Percentiles rank a stretch among this genome's conserved stretches.
Evolutionary conservation across 2,888 invertebrate genomes (phyloP).

Genomic region (Terebella lapidaria): DNA sequence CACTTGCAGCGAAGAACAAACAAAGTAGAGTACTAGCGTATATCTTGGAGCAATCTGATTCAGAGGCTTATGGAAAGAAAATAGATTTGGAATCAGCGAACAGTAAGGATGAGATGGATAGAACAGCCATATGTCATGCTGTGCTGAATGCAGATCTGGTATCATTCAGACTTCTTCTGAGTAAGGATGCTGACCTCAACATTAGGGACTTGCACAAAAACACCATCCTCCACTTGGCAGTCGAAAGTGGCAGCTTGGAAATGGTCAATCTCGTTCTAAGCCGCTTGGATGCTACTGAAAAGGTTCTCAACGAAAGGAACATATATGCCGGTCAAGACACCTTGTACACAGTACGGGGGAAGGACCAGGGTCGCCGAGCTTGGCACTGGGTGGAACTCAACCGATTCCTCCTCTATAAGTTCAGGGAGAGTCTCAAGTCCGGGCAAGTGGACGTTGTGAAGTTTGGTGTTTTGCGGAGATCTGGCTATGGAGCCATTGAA

Average conservation of each 20-base stretch:
- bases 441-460: background rate
- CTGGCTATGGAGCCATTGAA: conserved; percentile 6
- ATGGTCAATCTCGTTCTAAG: background rate
- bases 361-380: background rate
- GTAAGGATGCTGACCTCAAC: background rate
- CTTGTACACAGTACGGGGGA: background rate
- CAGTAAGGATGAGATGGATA: background rate
- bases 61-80: background rate
- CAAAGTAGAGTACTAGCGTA: background rate
- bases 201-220: background rate
- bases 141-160: background rate
- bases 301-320: too few species aligned
- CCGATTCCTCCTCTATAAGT: background rate
- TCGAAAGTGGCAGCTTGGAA: background rate
- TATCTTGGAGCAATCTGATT: background rate
- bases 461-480: background rate
- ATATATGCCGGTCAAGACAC: background rate
- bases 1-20: background rate
- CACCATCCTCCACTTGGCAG: background rate
- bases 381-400: conserved; percentile 3
- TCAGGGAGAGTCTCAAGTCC: background rate
- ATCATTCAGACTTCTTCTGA: background rate
- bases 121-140: background rate
- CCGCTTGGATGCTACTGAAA: too few species aligned
- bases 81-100: too few species aligned